A percentile compares a stretch with the other conserved stretches of the same genome.
Conservation (phyloP, 2,113 vertebrate species). For the Sakesphorus luctuosus region DNA sequence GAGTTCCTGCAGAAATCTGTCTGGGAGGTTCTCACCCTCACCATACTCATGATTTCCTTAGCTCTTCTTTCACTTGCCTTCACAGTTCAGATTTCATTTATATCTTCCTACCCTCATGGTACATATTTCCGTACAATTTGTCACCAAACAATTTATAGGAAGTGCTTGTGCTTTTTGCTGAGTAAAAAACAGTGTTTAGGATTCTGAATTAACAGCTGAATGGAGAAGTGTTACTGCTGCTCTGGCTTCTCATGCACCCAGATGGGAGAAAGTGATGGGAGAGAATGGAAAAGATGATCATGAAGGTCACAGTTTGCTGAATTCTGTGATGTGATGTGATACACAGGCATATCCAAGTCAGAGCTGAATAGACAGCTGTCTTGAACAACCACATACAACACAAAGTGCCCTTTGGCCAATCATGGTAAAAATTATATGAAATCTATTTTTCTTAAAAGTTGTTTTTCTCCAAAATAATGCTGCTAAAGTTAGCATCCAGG, state of each 20-base stretch:
- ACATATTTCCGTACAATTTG: not conserved
- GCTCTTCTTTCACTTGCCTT: not conserved
- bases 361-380: not conserved
- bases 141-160: not conserved
- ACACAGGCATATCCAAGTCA: not conserved
- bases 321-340: not conserved
- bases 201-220: not conserved
- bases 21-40: not conserved
- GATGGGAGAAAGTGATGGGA: not conserved
- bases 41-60: not conserved
- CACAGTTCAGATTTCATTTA: not conserved
- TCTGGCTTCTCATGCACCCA: not conserved
- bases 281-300: not conserved
- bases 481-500: not conserved
- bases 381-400: not conserved
- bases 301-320: not conserved
- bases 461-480: slow-evolving; percentile 9
- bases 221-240: not conserved
- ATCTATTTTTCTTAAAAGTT: not conserved
- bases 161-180: not conserved
- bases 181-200: not conserved
- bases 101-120: not conserved
- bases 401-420: not conserved
- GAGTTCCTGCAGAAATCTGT: not conserved
- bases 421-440: not conserved